Base-by-base conservation (phyloP, 2,888 invertebrate genomes). In the Calliphora vomitoria region DNA sequence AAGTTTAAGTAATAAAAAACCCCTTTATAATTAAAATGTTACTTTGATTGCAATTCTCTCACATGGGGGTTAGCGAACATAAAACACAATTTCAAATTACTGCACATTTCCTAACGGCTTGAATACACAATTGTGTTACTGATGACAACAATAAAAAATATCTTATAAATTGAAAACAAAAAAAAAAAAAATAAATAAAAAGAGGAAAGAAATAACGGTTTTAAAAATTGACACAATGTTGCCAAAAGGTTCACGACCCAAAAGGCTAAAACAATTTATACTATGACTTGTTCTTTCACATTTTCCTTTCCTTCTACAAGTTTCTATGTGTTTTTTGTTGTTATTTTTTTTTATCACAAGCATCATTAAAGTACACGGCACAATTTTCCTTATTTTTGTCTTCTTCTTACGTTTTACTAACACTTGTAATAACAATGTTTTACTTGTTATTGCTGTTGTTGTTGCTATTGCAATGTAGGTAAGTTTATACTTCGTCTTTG, bases 231-330 rank as follows among this genome's bases (percentile, higher is more conserved):
- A 84, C 87, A 87, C 84, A 87, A 87, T 74, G 85, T 85, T 85
- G 87, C 87, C 87, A 84, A 87, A 87, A 87, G 87, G 87, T 87
- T 69, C 87, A 85, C 78, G 87, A 87, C 87, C 87, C 79, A 85
- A 79, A 82, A 85, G 78, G 62, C 78, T 75, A 85, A 85, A 82
- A 79, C 82, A 41, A 75, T 85, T 85, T 66, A 82, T 78, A 62
- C 78, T 82, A 85, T 85, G 82, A 68, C 55, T 68, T 80, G 76
- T 75, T 83, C 53, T 71, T 78, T 83, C 31, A 53, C 44, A 55
- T 60, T 62, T n/a, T 76, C 25, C 6, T 44, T 47, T 58, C 25
- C 44, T 25, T 69, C 47, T 60, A 20, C 64, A 74, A 55, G 31
- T 18, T 31, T 74, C 53, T 20, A 25, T 58, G 64, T 66, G 11